Evolutionary conservation across 1,140 invertebrate species (phyloP).

Genomic region (Drosophila fuyamai): DNA sequence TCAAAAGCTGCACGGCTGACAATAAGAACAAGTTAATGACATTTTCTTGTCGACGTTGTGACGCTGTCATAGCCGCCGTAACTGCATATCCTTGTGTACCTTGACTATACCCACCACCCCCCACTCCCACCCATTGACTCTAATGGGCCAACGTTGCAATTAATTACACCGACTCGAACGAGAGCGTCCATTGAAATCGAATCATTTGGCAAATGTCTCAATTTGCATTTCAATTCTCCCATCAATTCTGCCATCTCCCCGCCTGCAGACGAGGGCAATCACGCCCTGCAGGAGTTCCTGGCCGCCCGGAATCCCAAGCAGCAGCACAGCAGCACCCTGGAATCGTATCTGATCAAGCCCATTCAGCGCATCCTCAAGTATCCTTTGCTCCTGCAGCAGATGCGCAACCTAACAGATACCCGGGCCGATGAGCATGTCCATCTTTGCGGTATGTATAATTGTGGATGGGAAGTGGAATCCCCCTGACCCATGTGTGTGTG

Average conservation of each 20-base stretch:
- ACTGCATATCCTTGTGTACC: conserved; percentile 59
- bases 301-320: conserved; percentile 96
- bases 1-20: conserved; percentile 74
- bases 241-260: background rate
- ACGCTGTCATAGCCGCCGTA: conserved; percentile 46
- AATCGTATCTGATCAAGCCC: conserved; percentile 99
- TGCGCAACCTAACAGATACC: conserved; percentile 96
- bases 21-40: conserved; percentile 83
- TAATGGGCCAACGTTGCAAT: conserved; percentile 65
- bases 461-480: no score
- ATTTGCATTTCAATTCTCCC: conserved; percentile 60
- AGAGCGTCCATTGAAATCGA: conserved; percentile 72
- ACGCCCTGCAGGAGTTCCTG: conserved; percentile 97
- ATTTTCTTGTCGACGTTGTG: conserved; percentile 75
- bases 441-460: conserved; percentile 90
- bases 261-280: conserved; percentile 95
- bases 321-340: conserved; percentile 97
- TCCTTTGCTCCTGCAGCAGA: conserved; percentile 96
- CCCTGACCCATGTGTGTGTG: no score
- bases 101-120: background rate
- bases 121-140: background rate
- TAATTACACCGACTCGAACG: conserved; percentile 66
- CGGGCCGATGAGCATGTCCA: conserved; percentile 97
- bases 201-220: conserved; percentile 77
- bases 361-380: conserved; percentile 99